A percentile compares a stretch with the other conserved stretches of the same genome.
These are phyloP conservation scores for Cyclophora albipunctata DNA, from an alignment of 2,888 invertebrate species.

Conservation along the genomic window DNA sequence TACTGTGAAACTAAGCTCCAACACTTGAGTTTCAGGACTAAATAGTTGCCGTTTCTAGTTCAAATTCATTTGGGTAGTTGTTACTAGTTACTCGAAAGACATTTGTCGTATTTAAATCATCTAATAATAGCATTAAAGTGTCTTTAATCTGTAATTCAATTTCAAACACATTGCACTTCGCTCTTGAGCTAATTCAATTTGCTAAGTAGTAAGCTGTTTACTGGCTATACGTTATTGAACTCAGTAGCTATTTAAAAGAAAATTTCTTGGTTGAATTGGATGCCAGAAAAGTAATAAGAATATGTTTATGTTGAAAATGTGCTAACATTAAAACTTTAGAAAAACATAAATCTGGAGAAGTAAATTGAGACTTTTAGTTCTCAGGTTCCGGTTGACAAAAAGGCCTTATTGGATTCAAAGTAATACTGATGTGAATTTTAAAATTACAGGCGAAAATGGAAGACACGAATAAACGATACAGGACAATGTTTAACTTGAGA, in stretches of 20 bases:
- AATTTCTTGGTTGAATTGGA: not conserved
- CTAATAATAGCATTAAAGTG: constrained; percentile 13
- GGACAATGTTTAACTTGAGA: no score
- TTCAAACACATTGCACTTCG: constrained; percentile 39
- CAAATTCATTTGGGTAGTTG: no score
- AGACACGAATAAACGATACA: constrained; percentile 33
- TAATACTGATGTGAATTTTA: not conserved
- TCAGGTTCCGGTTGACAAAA: not conserved
- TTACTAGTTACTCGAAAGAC: no score
- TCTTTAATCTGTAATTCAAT: constrained; percentile 29
- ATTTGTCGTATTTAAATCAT: no score
- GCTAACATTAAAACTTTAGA: no score
- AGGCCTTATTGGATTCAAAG: not conserved
- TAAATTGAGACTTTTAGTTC: not conserved
- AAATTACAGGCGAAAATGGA: not conserved
- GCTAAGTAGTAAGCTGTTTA: constrained; percentile 37
- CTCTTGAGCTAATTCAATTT: constrained; percentile 54
- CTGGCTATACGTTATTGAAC: constrained; percentile 45
- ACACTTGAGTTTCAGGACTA: no score
- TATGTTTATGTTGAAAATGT: no score
- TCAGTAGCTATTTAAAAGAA: constrained; percentile 11
- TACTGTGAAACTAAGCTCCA: no score
- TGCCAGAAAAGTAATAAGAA: no score
- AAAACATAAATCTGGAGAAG: no score
- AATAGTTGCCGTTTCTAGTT: no score